Percentiles rank a stretch among this genome's conserved stretches.
phyloP scores from a whole-genome alignment of 2,888 invertebrate genomes.

The Tachina lurida region DNA sequence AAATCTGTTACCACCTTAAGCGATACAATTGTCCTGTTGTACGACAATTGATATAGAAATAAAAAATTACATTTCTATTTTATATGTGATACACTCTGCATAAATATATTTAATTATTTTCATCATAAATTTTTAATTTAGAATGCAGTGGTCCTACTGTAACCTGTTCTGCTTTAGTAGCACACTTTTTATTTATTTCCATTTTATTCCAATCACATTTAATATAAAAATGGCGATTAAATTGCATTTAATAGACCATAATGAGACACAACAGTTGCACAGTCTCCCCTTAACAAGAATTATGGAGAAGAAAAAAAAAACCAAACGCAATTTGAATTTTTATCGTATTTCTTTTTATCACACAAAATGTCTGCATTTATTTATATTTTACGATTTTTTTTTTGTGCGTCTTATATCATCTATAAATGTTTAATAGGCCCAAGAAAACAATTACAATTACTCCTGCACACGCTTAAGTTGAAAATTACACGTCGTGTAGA shows the following conservation, averaged over 20 bases:
- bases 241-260: conserved; percentile 62
- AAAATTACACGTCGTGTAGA: neutral
- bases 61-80: too few relatives aligned
- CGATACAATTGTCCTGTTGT: too few relatives aligned
- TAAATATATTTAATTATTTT: too few relatives aligned
- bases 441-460: conserved; percentile 35
- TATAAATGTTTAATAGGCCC: conserved; percentile 54
- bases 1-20: too few relatives aligned
- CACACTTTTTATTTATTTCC: neutral
- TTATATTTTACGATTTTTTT: conserved; percentile 26
- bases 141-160: neutral
- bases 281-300: neutral
- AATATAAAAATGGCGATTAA: conserved; percentile 49
- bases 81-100: too few relatives aligned
- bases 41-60: too few relatives aligned
- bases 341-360: conserved; percentile 7
- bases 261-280: conserved; percentile 18
- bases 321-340: conserved; percentile 6
- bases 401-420: conserved; percentile 12
- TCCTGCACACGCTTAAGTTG: neutral
- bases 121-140: too few relatives aligned
- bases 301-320: neutral
- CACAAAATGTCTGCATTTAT: conserved; percentile 26
- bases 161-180: neutral
- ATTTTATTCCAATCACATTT: conserved; percentile 45